Evolutionary conservation across 2,888 invertebrate species (phyloP).

Genomic region (Agrochola macilenta): DNA sequence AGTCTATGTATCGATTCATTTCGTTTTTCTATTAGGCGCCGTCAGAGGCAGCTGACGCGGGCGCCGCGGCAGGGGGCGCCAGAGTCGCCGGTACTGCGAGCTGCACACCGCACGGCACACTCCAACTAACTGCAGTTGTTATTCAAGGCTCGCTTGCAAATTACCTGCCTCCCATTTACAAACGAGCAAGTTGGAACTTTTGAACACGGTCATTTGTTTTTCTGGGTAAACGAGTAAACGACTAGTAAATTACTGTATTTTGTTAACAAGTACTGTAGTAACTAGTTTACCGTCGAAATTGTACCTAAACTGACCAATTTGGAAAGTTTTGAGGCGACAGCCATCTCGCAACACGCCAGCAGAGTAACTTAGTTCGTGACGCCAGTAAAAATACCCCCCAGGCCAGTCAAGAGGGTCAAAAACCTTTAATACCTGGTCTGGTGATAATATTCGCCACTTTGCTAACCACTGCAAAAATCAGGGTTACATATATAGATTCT

Average conservation of each 20-base stretch:
- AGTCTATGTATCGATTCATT: constrained; percentile 72
- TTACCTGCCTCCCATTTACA: constrained; percentile 35
- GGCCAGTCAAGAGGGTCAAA: constrained; percentile 8
- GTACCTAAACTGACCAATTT: constrained; percentile 45
- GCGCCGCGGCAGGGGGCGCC: constrained; percentile 27
- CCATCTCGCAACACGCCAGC: constrained; percentile 1
- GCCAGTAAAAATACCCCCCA: neutral
- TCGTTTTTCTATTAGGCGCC: constrained; percentile 75
- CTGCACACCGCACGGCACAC: neutral
- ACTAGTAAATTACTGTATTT: constrained; percentile 42
- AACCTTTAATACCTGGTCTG: constrained; percentile 1
- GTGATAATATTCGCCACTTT: neutral
- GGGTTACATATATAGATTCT: neutral
- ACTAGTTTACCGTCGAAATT: constrained; percentile 32
- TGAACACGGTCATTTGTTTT: constrained; percentile 44
- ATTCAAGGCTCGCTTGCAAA: constrained; percentile 31
- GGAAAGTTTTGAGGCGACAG: constrained; percentile 30
- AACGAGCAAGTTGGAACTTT: constrained; percentile 33
- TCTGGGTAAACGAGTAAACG: constrained; percentile 33
- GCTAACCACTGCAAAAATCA: neutral
- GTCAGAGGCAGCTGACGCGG: constrained; percentile 77
- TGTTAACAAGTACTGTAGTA: constrained; percentile 19
- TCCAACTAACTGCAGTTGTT: constrained; percentile 32
- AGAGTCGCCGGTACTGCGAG: neutral
- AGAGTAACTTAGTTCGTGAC: constrained; percentile 8